A percentile compares a stretch with the other conserved stretches of the same genome.
Conservation (phyloP, 2,888 invertebrate genomes). For the Melangyna quadrimaculata region DNA sequence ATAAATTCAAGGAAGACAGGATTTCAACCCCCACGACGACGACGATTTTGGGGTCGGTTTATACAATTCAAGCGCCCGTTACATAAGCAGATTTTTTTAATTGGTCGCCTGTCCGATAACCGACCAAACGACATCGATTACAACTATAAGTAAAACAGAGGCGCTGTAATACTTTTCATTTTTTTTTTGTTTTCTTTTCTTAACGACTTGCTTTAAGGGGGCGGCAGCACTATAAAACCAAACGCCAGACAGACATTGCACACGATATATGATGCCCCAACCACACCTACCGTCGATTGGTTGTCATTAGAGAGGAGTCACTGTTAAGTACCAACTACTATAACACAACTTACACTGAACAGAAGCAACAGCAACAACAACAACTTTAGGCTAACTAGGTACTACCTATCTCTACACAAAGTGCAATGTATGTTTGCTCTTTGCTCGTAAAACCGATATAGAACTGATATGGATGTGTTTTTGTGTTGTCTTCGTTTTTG, state of each 20-base stretch:
- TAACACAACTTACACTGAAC: conserved; percentile 49
- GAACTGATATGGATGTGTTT: conserved; percentile 67
- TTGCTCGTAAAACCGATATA: conserved; percentile 68
- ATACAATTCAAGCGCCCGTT: conserved; percentile 32
- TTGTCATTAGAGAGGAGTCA: conserved; percentile 65
- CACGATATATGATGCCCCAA: conserved; percentile 58
- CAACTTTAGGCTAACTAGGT: conserved; percentile 34
- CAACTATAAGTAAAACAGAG: conserved; percentile 45
- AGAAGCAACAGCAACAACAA: conserved; percentile 61
- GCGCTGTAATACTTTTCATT: conserved; percentile 26
- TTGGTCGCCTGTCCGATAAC: conserved; percentile 64
- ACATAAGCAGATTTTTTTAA: conserved; percentile 57
- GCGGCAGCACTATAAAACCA: conserved; percentile 55
- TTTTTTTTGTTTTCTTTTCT: conserved; percentile 18
- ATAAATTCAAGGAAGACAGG: neutral
- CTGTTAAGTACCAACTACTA: conserved; percentile 47
- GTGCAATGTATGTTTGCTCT: conserved; percentile 63
- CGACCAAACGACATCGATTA: conserved; percentile 67
- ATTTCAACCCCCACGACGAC: conserved; percentile 32
- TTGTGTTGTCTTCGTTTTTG: conserved; percentile 55
- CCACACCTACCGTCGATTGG: conserved; percentile 71
- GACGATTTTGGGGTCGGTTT: conserved; percentile 22
- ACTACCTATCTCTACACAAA: conserved; percentile 37
- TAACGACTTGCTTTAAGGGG: conserved; percentile 52
- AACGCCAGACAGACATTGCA: conserved; percentile 49